Conservation (phyloP, 2,797 vertebrate genomes). For the Lacerta viridis region DNA sequence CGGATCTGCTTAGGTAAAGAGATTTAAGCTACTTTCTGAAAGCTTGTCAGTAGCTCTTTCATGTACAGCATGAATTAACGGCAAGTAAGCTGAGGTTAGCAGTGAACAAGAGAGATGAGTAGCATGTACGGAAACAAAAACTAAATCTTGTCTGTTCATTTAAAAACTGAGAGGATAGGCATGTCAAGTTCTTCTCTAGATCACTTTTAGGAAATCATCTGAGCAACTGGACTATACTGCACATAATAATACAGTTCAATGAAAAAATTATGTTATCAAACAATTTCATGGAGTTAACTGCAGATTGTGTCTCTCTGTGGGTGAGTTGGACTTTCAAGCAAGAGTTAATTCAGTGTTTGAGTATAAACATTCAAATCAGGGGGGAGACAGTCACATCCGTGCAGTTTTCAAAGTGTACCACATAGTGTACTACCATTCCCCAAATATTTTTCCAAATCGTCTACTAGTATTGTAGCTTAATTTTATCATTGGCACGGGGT, state of each 20-base stretch:
- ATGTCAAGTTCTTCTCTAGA: background rate
- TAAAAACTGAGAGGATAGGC: slow-evolving; percentile 1
- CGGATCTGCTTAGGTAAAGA: slow-evolving; percentile 22
- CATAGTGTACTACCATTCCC: background rate
- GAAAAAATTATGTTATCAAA: background rate
- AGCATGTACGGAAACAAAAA: slow-evolving; percentile 1
- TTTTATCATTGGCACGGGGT: slow-evolving; percentile 5
- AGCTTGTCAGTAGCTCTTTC: slow-evolving; percentile 18
- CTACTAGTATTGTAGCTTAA: slow-evolving; percentile 6
- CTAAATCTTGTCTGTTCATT: background rate
- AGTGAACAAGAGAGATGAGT: background rate
- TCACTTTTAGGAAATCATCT: background rate
- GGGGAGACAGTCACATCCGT: background rate
- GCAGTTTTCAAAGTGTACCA: background rate
- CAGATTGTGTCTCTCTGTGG: background rate
- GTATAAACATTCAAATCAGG: background rate
- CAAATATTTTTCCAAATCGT: background rate
- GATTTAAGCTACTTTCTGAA: slow-evolving; percentile 13
- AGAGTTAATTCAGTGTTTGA: background rate
- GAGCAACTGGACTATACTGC: background rate
- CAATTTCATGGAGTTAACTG: background rate
- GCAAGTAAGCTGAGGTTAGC: background rate
- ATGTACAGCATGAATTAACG: background rate
- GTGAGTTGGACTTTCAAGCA: background rate
- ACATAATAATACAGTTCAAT: background rate